Evolutionary conservation across 1,140 invertebrate species (phyloP), one percentile per base, ranked within the genome.

Genomic region (Drosophila albomicans): DNA sequence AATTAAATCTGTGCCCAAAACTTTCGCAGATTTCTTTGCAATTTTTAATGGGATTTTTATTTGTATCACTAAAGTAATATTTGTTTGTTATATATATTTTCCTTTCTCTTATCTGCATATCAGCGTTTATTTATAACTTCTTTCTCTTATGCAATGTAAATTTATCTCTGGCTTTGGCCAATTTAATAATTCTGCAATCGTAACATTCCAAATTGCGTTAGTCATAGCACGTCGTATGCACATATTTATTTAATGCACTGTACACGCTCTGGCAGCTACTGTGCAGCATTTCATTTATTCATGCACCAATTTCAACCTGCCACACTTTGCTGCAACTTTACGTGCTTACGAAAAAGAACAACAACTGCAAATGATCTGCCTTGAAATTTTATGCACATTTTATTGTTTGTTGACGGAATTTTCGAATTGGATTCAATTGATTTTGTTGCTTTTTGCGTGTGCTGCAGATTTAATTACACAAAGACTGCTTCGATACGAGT

Each of bases 311-410:
- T 74, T 74, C 56, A 74, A 62, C 45, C 45, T 67, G 70, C 48
- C 28, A 5, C 30, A 32, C 30, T 69, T 74, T 62, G 13, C n/a
- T 62, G 58, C 58, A 25, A 35, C 52, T 70, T 51, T 28, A 63
- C 68, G 54, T 73, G 71, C 56, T 52, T 13, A 30, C 57, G n/a
- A 13, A 63, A 63, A 38, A 45, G 38, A 62, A 56, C 59, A 64
- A 58, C 25, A 32, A 51, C 49, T 64, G 45, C 8, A 20, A 30
- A 78, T 58, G 75, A 87, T 78, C 65, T 82, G 76, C 81, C 68
- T 79, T 71, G 32, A 52, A 79, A 79, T 82, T 25, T 64, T 82
- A 88, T 88, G 80, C 73, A 72, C 77, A 87, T 82, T 82, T 75
- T 71, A 75, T 87, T 76, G 70, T 78, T 79, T 56, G 62, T 25